Evolutionary conservation across 2,113 vertebrate genomes (phyloP), one percentile per base, ranked within the genome.

Genomic region (Daboia siamensis): DNA sequence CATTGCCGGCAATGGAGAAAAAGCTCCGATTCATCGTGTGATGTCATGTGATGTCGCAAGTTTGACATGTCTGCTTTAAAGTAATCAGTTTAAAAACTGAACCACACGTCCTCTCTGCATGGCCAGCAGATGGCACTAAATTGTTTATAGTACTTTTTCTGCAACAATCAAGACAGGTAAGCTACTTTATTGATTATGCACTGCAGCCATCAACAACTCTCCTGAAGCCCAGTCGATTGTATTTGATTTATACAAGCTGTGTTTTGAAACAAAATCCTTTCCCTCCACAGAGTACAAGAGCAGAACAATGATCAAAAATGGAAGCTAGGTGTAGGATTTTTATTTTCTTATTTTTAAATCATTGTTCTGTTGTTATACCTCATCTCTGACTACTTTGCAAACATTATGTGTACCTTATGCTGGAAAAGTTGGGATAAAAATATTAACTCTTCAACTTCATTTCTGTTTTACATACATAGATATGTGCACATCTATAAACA

Each of bases 41-140:
- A 46, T 3, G 44, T 46, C 44, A 46, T 3, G 44, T 46, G 44
- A 46, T 4, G 3, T 46, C 3, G 44, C 44, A 4, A 46, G 44
- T 46, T 46, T 46, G 44, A 46, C 44, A 46, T 46, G 44, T 46
- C 44, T 9, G 48, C 48, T 51, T 51, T 51, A 9, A 80, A 80
- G 33, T 44, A 9, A 44, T 44, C 52, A 24, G 23, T 69, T 46
- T 46, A 84, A n/a, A 90, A 0, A 39, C 2, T 5, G 51, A 90
- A 86, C 23, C 80, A 44, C 86, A 90, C 12, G 29, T 21, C 20
- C 13, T 11, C 4, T 29, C 11, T 24, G 13, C 10, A 15, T 44
- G 46, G 64, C 86, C 90, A 85, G 64, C 44, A 93, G 93, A 85
- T 91, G 93, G 93, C 24, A 69, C n/a, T 61, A 61, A 24, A 33